Percentiles rank a stretch among this genome's conserved stretches.
phyloP scores from a whole-genome alignment of 1,140 invertebrate genomes.

The Venturia canescens region DNA sequence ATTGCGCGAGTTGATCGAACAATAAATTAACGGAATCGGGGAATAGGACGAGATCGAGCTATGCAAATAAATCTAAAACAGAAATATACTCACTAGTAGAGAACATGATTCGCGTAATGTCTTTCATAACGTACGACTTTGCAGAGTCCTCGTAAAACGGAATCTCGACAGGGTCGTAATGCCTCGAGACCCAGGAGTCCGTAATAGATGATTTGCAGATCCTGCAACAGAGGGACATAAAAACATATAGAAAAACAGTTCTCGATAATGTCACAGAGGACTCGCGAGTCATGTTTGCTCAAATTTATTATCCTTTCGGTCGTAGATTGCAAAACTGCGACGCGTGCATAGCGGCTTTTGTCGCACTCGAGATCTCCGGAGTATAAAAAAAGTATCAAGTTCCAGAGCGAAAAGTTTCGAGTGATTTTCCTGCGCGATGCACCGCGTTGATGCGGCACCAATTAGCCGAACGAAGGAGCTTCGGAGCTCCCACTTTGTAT shows the following conservation, averaged over 20 bases:
- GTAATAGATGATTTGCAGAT: constrained; percentile 87
- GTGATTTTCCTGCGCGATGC: too few species aligned
- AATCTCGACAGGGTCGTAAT: constrained; percentile 83
- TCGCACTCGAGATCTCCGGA: too few species aligned
- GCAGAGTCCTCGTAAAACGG: constrained; percentile 83
- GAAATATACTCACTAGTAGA: constrained; percentile 84
- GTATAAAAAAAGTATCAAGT: too few species aligned
- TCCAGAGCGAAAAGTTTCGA: too few species aligned
- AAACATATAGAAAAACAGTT: constrained; percentile 26
- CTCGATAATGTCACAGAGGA: constrained; percentile 31
- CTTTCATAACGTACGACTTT: constrained; percentile 85
- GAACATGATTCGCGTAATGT: constrained; percentile 87
- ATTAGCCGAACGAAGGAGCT: too few species aligned
- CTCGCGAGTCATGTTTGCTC: constrained; percentile 53
- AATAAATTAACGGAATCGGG: neutral
- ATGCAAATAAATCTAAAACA: neutral
- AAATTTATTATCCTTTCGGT: constrained; percentile 23
- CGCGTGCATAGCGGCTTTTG: too few species aligned
- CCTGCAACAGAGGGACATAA: constrained; percentile 76
- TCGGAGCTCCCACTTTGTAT: too few species aligned
- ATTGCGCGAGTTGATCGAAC: constrained; percentile 11
- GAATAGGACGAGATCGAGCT: neutral
- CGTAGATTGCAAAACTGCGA: too few species aligned
- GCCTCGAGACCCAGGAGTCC: constrained; percentile 86
- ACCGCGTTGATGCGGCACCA: too few species aligned